A percentile compares a stretch with the other conserved stretches of the same genome.
phyloP scores from a whole-genome alignment of 2,888 invertebrate species.

The Lasioglossum leucozonium region DNA sequence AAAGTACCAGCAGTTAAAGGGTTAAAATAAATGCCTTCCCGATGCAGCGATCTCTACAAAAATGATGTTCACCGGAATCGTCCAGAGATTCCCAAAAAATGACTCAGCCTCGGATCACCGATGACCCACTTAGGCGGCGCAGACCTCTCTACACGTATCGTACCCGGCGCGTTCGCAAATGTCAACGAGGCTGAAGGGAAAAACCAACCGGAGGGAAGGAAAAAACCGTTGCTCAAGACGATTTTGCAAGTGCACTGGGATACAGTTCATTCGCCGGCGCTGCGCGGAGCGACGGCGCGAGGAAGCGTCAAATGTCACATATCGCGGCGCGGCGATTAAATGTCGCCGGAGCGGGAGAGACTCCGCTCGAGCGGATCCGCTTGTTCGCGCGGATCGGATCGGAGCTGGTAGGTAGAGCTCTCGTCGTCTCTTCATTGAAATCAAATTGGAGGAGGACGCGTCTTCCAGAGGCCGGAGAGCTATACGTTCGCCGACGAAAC shows the following conservation, averaged over 20 bases:
- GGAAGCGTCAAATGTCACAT: slow-evolving; percentile 66
- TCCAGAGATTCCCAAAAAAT: neutral
- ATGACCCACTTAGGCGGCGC: neutral
- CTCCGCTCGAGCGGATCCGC: slow-evolving; percentile 7
- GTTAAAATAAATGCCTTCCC: neutral
- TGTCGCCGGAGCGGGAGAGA: slow-evolving; percentile 50
- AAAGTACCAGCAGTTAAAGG: no score
- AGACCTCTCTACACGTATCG: neutral
- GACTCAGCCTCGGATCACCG: neutral
- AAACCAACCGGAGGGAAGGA: slow-evolving; percentile 26
- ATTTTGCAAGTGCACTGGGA: slow-evolving; percentile 43
- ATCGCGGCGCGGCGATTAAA: slow-evolving; percentile 60
- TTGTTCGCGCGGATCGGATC: neutral
- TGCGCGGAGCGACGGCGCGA: neutral
- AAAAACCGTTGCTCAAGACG: slow-evolving; percentile 29
- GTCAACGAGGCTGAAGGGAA: slow-evolving; percentile 46
- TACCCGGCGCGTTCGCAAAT: slow-evolving; percentile 32
- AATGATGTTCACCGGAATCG: neutral
- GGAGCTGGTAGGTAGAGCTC: neutral
- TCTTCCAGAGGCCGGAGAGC: neutral
- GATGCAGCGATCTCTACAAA: neutral
- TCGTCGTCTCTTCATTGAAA: neutral
- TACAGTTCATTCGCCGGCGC: slow-evolving; percentile 24
- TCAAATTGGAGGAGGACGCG: slow-evolving; percentile 35
- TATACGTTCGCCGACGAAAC: slow-evolving; percentile 12